These are phyloP conservation scores for Metellina segmentata DNA, from an alignment of 2,888 invertebrate genomes.

Conservation along the genomic window DNA sequence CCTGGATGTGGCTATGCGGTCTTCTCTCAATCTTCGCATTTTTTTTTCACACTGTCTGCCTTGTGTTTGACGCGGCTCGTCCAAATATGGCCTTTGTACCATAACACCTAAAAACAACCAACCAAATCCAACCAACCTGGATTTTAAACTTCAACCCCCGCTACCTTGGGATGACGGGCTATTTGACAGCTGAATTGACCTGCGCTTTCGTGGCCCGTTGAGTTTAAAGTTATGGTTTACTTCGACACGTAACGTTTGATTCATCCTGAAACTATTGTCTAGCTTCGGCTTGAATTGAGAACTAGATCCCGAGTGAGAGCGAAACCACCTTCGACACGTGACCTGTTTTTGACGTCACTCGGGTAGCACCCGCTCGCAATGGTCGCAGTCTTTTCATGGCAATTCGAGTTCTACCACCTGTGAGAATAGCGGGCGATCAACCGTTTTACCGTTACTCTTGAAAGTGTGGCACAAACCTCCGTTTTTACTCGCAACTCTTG, in stretches of 20 bases:
- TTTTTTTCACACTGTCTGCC: too few species aligned
- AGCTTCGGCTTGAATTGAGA: conserved; percentile 24
- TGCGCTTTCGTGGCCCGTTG: too few species aligned
- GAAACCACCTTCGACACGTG: conserved; percentile 60
- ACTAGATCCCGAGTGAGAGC: conserved; percentile 43
- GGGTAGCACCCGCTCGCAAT: conserved; percentile 37
- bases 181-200: too few species aligned
- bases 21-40: too few species aligned
- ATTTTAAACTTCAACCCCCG: too few species aligned
- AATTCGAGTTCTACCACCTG: conserved; percentile 59
- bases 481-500: conserved; percentile 25
- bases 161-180: too few species aligned
- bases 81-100: too few species aligned
- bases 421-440: conserved; percentile 40
- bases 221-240: background rate
- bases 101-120: too few species aligned
- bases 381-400: conserved; percentile 42
- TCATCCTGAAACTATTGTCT: conserved; percentile 12
- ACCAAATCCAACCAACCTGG: too few species aligned
- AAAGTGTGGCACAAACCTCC: background rate
- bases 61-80: too few species aligned
- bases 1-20: too few species aligned
- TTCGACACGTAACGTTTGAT: background rate
- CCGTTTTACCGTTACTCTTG: conserved; percentile 44
- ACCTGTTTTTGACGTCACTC: conserved; percentile 70